Percentiles rank a stretch among this genome's conserved stretches.
phyloP scores from a whole-genome alignment of 2,113 vertebrate genomes.

The Calonectris borealis region DNA sequence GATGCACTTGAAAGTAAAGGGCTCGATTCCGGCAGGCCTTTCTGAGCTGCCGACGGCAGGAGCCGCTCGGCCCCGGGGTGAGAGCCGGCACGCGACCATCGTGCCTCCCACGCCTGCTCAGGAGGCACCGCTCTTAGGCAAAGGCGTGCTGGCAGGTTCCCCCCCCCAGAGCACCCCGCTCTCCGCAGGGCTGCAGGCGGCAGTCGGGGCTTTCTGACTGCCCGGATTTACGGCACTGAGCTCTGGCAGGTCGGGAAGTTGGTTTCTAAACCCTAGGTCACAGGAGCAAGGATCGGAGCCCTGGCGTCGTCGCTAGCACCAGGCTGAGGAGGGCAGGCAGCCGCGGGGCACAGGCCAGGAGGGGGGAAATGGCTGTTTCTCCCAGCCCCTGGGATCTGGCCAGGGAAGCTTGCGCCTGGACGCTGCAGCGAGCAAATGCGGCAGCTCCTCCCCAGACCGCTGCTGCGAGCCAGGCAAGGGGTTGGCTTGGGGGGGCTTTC shows the following conservation, averaged over 20 bases:
- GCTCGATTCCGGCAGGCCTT: neutral
- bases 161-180: neutral
- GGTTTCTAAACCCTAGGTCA: neutral
- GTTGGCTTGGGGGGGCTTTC: neutral
- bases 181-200: neutral
- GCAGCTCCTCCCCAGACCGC: neutral
- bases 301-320: rapidly evolving
- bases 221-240: neutral
- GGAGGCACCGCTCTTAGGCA: neutral
- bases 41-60: neutral
- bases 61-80: neutral
- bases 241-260: neutral
- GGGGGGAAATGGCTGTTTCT: neutral
- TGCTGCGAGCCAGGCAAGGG: neutral
- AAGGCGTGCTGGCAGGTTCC: neutral
- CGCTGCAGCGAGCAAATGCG: neutral
- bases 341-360: neutral
- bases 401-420: neutral
- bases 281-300: neutral
- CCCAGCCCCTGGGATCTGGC: neutral
- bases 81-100: rapidly evolving
- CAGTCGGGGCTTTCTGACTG: neutral
- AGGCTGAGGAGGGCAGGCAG: neutral
- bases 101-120: neutral
- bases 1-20: neutral